Conservation (phyloP, 2,113 vertebrate species). For the Spea multiplicata region DNA sequence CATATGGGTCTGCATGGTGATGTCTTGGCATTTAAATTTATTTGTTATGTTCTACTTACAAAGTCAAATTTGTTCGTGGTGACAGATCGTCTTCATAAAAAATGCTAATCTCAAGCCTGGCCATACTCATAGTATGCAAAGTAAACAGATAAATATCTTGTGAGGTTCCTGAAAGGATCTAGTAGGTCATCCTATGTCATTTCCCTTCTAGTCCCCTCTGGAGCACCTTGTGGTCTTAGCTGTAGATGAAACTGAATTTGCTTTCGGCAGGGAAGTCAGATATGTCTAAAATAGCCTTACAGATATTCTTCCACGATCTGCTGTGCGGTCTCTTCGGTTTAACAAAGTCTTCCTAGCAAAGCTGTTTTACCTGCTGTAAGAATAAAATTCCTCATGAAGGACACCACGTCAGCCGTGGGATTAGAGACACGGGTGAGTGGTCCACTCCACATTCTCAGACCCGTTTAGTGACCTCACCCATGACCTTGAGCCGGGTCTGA, state of each 20-base stretch:
- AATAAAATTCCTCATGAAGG: not conserved
- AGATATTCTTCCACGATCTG: not conserved
- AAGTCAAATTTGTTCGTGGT: no score
- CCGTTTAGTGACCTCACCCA: slow-evolving; percentile 25
- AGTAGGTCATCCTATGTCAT: no score
- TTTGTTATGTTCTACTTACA: no score
- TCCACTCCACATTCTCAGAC: not conserved
- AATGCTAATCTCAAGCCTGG: no score
- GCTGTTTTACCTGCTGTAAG: not conserved
- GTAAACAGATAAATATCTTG: no score
- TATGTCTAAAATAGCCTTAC: not conserved
- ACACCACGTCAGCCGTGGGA: not conserved
- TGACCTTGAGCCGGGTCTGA: slow-evolving; percentile 34
- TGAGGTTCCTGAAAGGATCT: no score
- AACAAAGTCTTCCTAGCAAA: not conserved
- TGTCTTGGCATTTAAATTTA: no score
- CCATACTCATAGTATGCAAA: no score
- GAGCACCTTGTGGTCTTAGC: not conserved
- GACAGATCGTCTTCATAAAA: no score
- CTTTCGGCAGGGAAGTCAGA: not conserved
- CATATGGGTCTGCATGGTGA: no score
- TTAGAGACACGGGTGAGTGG: not conserved
- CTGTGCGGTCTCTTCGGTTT: not conserved
- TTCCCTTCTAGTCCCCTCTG: not conserved
- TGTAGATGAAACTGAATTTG: not conserved